Evolutionary conservation across 2,888 invertebrate species (phyloP), one percentile per base, ranked within the genome.

Genomic region (Deroplatys truncata): DNA sequence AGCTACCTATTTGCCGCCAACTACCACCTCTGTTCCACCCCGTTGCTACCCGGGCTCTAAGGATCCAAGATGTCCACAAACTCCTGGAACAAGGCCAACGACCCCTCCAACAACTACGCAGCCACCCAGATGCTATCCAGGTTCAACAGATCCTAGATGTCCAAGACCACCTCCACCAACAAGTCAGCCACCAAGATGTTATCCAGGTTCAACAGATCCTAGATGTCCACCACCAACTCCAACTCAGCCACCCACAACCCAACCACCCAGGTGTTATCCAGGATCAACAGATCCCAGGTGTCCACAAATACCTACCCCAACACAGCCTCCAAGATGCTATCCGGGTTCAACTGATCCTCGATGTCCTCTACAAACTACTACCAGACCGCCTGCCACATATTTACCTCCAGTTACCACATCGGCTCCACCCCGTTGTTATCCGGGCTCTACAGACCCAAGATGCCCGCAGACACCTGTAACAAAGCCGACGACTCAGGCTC

Each of bases 131-230:
- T 89, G 91, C n/a, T 89, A 88, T 49, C 90, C 90, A 88, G 90
- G 91, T 56, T 90, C 91, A 2, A 89, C 90, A 10, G 90, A 92
- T 82, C 91, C 92, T 20, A 85, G 91, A n/a, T 92, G 92, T 86
- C 91, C 92, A 13, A 89, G 86, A 91, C 90, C 90, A 43, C 10
- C 35, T 35, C 91, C 92, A 0, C 92, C 92, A 4, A 91, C 43
- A 25, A 90, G 91, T n/a, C 89, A 92, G 0, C 91, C 92, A 0
- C 91, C 43, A 13, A 43, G 91, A 3, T 93, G 93, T 89, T 92
- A 92, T 87, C 93, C 93, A 4, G 93, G 93, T 35, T 92, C 92
- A 4, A 92, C 88, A 16, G 92, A 91, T 82, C 90, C 91, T 10
- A 28, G 91, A 88, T 91, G 91, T 82, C 91, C 90, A 85, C 91